phyloP scores from a whole-genome alignment of 2,797 vertebrate species.

The Helostoma temminkii region DNA sequence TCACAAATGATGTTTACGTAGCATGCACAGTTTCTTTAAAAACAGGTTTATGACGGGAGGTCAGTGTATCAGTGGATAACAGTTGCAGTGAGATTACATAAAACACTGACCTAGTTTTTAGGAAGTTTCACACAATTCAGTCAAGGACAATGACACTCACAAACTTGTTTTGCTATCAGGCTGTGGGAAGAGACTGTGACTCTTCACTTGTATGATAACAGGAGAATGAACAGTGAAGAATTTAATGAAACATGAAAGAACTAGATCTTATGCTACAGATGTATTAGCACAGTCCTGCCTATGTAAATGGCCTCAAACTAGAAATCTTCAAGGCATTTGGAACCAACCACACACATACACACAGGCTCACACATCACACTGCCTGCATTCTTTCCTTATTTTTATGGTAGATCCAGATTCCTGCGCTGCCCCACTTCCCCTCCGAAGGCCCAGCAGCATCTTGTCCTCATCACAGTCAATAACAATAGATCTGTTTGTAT shows the following conservation, averaged over 20 bases:
- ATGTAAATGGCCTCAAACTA: slow-evolving; percentile 1
- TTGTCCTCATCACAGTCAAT: slow-evolving; percentile 35
- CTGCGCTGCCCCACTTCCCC: slow-evolving; percentile 16
- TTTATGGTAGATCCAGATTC: slow-evolving; percentile 46
- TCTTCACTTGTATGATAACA: not conserved
- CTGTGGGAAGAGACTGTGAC: not conserved
- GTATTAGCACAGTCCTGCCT: not conserved
- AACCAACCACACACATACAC: not conserved
- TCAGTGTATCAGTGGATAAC: slow-evolving; percentile 16
- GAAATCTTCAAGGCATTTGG: not conserved
- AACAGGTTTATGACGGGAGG: not conserved
- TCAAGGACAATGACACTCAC: not conserved
- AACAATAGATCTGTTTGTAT: slow-evolving; percentile 65
- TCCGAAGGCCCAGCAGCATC: slow-evolving; percentile 16
- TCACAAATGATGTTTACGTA: slow-evolving; percentile 10
- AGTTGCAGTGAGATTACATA: slow-evolving; percentile 12
- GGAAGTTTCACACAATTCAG: slow-evolving; percentile 8
- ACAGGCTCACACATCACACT: not conserved
- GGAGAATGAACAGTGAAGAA: not conserved
- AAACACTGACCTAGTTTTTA: slow-evolving; percentile 43
- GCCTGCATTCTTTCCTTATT: slow-evolving; percentile 20
- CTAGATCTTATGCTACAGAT: not conserved
- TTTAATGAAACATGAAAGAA: slow-evolving; percentile 12
- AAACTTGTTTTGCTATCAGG: not conserved
- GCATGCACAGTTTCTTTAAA: not conserved